A percentile compares a stretch with the other conserved stretches of the same genome.
Conservation (phyloP, 2,797 vertebrate species). For the Fistularia tabacaria region DNA sequence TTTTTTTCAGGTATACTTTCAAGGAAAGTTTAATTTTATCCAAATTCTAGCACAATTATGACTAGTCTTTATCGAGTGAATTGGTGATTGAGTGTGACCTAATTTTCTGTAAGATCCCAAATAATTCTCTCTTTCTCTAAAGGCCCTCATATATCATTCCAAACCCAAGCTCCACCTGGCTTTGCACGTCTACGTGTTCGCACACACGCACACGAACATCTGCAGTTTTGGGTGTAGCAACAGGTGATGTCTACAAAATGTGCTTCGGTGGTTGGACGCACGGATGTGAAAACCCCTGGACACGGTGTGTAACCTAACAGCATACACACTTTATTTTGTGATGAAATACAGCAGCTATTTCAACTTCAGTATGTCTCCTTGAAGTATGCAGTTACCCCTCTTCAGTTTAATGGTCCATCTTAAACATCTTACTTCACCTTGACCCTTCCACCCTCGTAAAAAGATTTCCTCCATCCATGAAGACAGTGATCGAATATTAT, state of each 20-base stretch:
- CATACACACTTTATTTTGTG: conserved; percentile 11
- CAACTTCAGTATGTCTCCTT: conserved; percentile 35
- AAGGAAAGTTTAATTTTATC: too few species aligned
- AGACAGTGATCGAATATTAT: not conserved
- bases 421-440: conserved; percentile 25
- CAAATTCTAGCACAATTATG: too few species aligned
- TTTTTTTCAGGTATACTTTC: too few species aligned
- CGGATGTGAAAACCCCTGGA: conserved; percentile 23
- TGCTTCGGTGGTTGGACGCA: conserved; percentile 34
- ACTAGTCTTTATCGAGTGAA: too few species aligned
- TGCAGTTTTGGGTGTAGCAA: conserved; percentile 21
- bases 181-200: conserved; percentile 6
- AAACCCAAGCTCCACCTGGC: not conserved
- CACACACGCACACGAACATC: conserved; percentile 8
- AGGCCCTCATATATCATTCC: too few species aligned
- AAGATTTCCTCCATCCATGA: conserved; percentile 35
- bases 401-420: conserved; percentile 27
- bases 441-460: conserved; percentile 6
- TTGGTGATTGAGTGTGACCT: too few species aligned
- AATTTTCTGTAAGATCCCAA: too few species aligned
- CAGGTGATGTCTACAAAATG: conserved; percentile 32
- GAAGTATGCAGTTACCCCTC: conserved; percentile 33
- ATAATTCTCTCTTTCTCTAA: too few species aligned
- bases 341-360: conserved; percentile 26
- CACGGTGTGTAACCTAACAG: conserved; percentile 15